phyloP scores from a whole-genome alignment of 2,113 vertebrate species.

The Pyrgilauda ruficollis region DNA sequence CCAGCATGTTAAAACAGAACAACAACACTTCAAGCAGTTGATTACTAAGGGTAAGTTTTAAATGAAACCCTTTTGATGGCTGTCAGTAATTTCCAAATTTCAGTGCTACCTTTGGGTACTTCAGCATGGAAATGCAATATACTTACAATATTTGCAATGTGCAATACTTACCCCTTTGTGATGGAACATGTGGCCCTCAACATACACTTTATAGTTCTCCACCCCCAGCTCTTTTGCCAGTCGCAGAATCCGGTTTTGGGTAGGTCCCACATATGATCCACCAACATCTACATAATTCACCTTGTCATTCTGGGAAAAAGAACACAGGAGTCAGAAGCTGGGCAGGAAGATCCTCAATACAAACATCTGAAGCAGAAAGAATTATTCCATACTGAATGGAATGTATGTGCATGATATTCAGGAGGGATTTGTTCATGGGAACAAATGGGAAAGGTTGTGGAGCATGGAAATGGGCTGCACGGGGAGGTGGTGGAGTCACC shows the following conservation, averaged over 20 bases:
- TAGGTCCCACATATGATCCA: constrained; percentile 81
- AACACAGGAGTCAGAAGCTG: neutral
- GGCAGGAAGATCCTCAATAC: neutral
- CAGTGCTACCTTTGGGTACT: neutral
- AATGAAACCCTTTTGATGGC: neutral
- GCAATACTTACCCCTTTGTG: constrained; percentile 70
- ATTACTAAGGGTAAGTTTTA: neutral
- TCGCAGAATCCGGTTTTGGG: constrained; percentile 81
- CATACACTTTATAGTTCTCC: constrained; percentile 81
- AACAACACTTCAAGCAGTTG: neutral
- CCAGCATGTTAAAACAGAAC: neutral
- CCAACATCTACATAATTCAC: constrained; percentile 82
- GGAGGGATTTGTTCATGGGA: neutral
- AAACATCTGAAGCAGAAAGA: neutral
- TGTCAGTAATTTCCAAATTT: neutral
- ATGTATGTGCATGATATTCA: neutral
- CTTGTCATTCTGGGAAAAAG: constrained; percentile 69
- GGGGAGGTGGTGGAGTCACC: neutral
- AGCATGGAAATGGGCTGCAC: neutral
- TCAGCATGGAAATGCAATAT: neutral
- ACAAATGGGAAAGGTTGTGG: too few species aligned
- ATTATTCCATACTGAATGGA: neutral
- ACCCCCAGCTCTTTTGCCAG: constrained; percentile 80
- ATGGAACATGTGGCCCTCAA: constrained; percentile 64
- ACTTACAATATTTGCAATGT: too few species aligned